Conservation (phyloP, 2,888 invertebrate genomes). For the Chalcosyrphus nemorum region DNA sequence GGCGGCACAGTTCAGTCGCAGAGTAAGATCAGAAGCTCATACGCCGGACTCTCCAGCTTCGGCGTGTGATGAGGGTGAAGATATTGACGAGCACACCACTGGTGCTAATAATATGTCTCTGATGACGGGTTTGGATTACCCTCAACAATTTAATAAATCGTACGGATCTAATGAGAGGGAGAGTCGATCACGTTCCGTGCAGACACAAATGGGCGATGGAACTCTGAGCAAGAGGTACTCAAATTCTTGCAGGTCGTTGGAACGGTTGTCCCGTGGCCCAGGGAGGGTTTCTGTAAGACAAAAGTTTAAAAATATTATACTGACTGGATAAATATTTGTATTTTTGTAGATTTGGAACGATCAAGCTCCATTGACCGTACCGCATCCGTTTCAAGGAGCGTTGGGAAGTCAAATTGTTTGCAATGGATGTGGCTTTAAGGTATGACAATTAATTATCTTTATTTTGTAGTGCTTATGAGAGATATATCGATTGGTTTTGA, state of each 20-base stretch:
- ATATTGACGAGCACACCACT: constrained; percentile 73
- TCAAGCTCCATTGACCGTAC: constrained; percentile 83
- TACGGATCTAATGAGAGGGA: constrained; percentile 75
- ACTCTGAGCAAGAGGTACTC: constrained; percentile 79
- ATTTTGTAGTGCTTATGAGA: no score
- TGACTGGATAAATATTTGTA: no score
- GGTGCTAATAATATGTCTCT: constrained; percentile 56
- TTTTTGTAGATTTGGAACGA: constrained; percentile 79
- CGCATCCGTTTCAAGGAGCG: constrained; percentile 89
- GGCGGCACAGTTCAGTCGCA: constrained; percentile 79
- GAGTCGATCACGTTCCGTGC: constrained; percentile 78
- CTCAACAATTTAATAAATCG: no score
- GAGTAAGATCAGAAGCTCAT: constrained; percentile 81
- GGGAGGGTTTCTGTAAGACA: constrained; percentile 80
- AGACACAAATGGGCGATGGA: constrained; percentile 74
- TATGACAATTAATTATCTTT: constrained; percentile 75
- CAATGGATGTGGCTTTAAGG: constrained; percentile 87
- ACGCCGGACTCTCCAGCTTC: constrained; percentile 82
- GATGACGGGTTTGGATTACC: constrained; percentile 74
- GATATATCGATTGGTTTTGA: background rate
- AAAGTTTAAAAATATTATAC: no score
- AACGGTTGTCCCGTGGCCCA: constrained; percentile 82
- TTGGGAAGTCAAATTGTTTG: constrained; percentile 90
- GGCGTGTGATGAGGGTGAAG: constrained; percentile 80
- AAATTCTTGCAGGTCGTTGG: constrained; percentile 83